Percentiles rank a stretch among this genome's conserved stretches.
phyloP scores from a whole-genome alignment of 2,113 vertebrate species.

The Calidris pugnax region DNA sequence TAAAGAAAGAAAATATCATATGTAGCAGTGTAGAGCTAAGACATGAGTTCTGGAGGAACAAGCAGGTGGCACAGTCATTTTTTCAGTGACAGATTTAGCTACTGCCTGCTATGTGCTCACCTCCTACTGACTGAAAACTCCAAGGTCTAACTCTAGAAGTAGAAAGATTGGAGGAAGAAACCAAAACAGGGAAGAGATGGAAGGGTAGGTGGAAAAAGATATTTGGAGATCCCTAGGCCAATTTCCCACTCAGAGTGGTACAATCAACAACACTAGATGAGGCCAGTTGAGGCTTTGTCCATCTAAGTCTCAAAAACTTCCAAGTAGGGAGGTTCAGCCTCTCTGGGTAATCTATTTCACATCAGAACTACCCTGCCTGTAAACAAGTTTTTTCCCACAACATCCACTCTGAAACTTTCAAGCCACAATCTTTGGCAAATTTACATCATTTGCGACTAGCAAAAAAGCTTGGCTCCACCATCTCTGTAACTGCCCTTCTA shows the following conservation, averaged over 20 bases:
- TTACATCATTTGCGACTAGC: neutral
- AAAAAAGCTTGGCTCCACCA: neutral
- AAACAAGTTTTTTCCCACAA: neutral
- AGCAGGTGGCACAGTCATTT: slow-evolving; percentile 11
- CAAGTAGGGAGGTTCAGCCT: neutral
- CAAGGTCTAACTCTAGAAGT: neutral
- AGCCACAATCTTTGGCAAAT: neutral
- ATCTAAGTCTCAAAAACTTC: neutral
- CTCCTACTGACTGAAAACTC: slow-evolving; percentile 1
- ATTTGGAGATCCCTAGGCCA: neutral
- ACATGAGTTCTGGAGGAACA: neutral
- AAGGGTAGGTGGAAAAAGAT: neutral
- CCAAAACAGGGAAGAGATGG: neutral
- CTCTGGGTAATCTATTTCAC: neutral
- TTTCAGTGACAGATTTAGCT: slow-evolving; percentile 17
- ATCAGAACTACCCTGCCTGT: neutral
- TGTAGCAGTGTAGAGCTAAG: neutral
- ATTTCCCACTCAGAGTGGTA: neutral
- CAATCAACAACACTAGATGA: neutral
- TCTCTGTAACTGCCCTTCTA: neutral
- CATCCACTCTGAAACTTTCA: accelerated
- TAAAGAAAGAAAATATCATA: slow-evolving; percentile 1
- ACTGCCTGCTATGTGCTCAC: neutral
- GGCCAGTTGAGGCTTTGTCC: neutral
- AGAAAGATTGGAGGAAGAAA: neutral